Conservation (phyloP, 2,888 invertebrate species). For the Dryobota labecula region DNA sequence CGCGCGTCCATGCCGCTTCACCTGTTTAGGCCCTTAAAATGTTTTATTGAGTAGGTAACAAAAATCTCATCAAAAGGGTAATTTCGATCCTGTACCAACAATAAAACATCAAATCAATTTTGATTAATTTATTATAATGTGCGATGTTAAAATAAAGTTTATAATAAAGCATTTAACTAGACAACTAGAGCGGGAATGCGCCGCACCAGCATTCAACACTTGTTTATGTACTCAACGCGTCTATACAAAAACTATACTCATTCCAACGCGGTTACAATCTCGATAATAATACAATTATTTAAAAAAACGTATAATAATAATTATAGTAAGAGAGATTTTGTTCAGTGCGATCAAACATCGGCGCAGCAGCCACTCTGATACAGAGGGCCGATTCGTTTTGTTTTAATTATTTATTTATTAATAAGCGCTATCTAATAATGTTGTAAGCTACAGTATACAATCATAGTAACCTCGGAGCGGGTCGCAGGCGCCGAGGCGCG, state of each 20-base stretch:
- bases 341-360: conserved; percentile 81
- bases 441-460: conserved; percentile 78
- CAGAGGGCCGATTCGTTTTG: conserved; percentile 82
- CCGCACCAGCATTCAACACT: conserved; percentile 77
- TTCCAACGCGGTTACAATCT: conserved; percentile 79
- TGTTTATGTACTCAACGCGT: conserved; percentile 77
- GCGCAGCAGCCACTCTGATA: conserved; percentile 85
- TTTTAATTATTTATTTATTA: conserved; percentile 78
- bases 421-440: conserved; percentile 86
- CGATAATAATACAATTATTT: conserved; percentile 76
- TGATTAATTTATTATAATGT: conserved; percentile 91
- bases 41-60: not conserved
- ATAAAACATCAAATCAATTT: conserved; percentile 81
- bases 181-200: conserved; percentile 72
- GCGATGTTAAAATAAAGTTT: conserved; percentile 90
- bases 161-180: conserved; percentile 89
- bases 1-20: no score
- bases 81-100: conserved; percentile 50
- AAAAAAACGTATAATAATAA: conserved; percentile 71
- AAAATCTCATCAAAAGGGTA: conserved; percentile 23
- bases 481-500: conserved; percentile 29
- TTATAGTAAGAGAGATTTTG: conserved; percentile 80
- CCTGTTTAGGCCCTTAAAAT: no score
- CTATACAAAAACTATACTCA: conserved; percentile 82
- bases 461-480: conserved; percentile 66